These are phyloP conservation scores for Brachymystax lenok DNA, from an alignment of 2,797 vertebrate species.

Conservation along the genomic window DNA sequence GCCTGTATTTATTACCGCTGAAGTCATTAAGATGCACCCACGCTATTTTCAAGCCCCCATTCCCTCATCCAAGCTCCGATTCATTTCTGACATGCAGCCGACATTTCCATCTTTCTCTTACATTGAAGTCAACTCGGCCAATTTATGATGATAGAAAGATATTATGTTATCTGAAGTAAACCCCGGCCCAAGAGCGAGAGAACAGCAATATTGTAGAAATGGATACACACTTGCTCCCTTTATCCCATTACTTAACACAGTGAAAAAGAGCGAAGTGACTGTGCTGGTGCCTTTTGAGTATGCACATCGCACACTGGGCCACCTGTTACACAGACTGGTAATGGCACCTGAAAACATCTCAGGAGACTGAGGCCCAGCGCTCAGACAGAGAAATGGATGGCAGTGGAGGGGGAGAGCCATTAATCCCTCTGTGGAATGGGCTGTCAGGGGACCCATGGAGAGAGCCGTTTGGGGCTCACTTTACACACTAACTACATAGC, in stretches of 20 bases:
- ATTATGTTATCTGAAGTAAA: background rate
- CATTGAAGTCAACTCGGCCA: background rate
- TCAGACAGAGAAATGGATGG: background rate
- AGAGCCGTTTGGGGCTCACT: background rate
- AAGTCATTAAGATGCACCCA: background rate
- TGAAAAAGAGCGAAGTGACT: background rate
- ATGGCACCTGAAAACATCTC: background rate
- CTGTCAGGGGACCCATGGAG: background rate
- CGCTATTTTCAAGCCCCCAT: background rate
- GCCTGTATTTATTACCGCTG: conserved; percentile 2
- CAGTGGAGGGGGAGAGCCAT: background rate
- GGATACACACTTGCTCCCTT: background rate
- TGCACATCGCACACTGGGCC: background rate
- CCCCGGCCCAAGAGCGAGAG: background rate
- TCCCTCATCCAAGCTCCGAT: background rate
- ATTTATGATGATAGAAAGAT: background rate
- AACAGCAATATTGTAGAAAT: background rate
- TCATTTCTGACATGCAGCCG: background rate
- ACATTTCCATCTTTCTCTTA: background rate
- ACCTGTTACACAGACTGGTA: background rate
- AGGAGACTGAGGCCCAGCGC: background rate
- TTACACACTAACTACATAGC: background rate
- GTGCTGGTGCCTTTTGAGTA: background rate
- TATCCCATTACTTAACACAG: background rate
- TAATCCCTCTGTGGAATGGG: conserved; percentile 2